These are phyloP conservation scores for Argyrosomus japonicus DNA, from an alignment of 2,113 vertebrate genomes.

Conservation along the genomic window DNA sequence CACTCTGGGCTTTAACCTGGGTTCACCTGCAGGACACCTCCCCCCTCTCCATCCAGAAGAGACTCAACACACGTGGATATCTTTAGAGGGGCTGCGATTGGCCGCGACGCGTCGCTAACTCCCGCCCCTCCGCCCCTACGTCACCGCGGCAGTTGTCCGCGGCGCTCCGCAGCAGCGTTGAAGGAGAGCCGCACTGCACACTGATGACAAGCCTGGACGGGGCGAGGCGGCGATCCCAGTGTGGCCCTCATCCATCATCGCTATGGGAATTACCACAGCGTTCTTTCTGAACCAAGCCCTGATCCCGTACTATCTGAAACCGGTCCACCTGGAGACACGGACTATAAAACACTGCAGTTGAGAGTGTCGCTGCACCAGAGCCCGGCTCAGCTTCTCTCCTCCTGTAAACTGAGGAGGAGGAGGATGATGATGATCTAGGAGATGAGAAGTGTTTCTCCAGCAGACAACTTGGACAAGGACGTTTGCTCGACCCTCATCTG, in stretches of 20 bases:
- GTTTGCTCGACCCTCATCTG: constrained; percentile 41
- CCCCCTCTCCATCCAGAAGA: constrained; percentile 17
- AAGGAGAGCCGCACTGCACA: constrained; percentile 54
- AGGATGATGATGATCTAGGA: constrained; percentile 68
- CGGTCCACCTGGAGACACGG: constrained; percentile 64
- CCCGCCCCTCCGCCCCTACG: constrained; percentile 56
- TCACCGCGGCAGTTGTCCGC: constrained; percentile 59
- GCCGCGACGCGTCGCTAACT: constrained; percentile 40
- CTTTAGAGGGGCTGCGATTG: constrained; percentile 34
- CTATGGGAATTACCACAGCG: constrained; percentile 78
- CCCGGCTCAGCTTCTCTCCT: constrained; percentile 51
- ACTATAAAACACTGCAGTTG: constrained; percentile 70
- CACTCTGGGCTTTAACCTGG: background rate
- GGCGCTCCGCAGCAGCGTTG: constrained; percentile 47
- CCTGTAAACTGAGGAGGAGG: constrained; percentile 55
- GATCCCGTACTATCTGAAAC: constrained; percentile 55
- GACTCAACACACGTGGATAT: constrained; percentile 43
- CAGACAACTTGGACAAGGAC: constrained; percentile 61
- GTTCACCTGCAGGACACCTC: background rate
- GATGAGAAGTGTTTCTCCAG: constrained; percentile 64
- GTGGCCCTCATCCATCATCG: constrained; percentile 68
- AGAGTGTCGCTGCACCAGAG: constrained; percentile 38
- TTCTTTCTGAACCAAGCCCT: constrained; percentile 60
- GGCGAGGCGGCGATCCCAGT: constrained; percentile 56
- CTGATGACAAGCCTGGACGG: constrained; percentile 57